These are phyloP conservation scores for Drosophila recens DNA, from an alignment of 2,888 invertebrate genomes.

Conservation along the genomic window DNA sequence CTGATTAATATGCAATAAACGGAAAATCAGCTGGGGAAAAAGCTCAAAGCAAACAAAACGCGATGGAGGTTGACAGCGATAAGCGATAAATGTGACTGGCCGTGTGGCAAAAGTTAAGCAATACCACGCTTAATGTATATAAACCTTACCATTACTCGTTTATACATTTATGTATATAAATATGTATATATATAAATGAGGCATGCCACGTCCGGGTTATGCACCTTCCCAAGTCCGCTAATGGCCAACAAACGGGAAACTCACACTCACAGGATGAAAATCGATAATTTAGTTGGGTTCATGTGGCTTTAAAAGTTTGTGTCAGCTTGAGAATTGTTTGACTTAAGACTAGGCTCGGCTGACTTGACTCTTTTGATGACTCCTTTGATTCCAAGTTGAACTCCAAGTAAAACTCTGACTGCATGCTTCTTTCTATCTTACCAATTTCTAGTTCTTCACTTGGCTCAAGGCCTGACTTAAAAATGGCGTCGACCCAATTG, in stretches of 20 bases:
- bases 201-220: constrained; percentile 7
- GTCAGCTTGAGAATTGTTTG: constrained; percentile 25
- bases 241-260: constrained; percentile 41
- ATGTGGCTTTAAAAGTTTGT: constrained; percentile 54
- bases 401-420: not conserved
- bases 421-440: no score
- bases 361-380: not conserved
- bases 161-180: constrained; percentile 13
- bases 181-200: constrained; percentile 6
- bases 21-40: constrained; percentile 36
- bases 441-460: constrained; percentile 10
- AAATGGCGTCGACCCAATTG: constrained; percentile 67
- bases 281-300: constrained; percentile 57
- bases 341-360: constrained; percentile 8
- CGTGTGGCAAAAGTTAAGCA: constrained; percentile 48
- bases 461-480: constrained; percentile 13
- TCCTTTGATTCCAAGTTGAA: constrained; percentile 2
- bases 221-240: constrained; percentile 53
- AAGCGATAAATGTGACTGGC: constrained; percentile 43
- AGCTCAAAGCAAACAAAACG: constrained; percentile 44
- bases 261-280: constrained; percentile 49
- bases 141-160: constrained; percentile 13
- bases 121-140: constrained; percentile 36
- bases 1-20: constrained; percentile 66
- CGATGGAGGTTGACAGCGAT: constrained; percentile 50